Evolutionary conservation across 2,113 vertebrate genomes (phyloP).

Genomic region (Myanophis thanlyinensis): DNA sequence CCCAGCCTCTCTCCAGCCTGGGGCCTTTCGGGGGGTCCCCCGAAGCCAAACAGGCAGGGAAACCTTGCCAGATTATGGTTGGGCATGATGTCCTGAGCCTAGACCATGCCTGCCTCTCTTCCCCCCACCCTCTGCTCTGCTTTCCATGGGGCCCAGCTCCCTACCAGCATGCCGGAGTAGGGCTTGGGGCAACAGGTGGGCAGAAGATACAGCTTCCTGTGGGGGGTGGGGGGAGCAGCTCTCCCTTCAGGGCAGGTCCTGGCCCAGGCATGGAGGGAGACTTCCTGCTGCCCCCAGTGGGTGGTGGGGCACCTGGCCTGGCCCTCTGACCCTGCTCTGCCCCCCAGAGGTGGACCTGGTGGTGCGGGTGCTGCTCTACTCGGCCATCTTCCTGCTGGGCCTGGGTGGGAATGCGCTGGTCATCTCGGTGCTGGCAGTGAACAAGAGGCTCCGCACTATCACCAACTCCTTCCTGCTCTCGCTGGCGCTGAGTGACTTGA

Average conservation of each 20-base stretch:
- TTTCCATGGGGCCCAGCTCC: neutral
- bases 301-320: neutral
- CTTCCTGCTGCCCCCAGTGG: neutral
- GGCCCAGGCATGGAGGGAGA: neutral
- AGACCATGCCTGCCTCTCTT: neutral
- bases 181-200: neutral
- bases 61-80: neutral
- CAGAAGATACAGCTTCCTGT: neutral
- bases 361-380: slow-evolving; percentile 84
- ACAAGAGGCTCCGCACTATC: slow-evolving; percentile 89
- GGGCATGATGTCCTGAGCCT: neutral
- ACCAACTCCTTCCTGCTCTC: slow-evolving; percentile 96
- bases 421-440: slow-evolving; percentile 85
- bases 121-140: neutral
- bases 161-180: too few relatives aligned
- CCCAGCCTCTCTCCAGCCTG: neutral
- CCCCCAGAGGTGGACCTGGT: slow-evolving; percentile 79
- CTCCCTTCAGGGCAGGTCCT: neutral
- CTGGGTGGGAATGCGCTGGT: slow-evolving; percentile 89
- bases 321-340: neutral
- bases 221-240: too few relatives aligned
- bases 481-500: slow-evolving; percentile 90
- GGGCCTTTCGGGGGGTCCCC: neutral
- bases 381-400: slow-evolving; percentile 86
- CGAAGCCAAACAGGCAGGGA: neutral